These are phyloP conservation scores for Julus scanicus DNA, from an alignment of 2,888 invertebrate genomes.

Conservation along the genomic window DNA sequence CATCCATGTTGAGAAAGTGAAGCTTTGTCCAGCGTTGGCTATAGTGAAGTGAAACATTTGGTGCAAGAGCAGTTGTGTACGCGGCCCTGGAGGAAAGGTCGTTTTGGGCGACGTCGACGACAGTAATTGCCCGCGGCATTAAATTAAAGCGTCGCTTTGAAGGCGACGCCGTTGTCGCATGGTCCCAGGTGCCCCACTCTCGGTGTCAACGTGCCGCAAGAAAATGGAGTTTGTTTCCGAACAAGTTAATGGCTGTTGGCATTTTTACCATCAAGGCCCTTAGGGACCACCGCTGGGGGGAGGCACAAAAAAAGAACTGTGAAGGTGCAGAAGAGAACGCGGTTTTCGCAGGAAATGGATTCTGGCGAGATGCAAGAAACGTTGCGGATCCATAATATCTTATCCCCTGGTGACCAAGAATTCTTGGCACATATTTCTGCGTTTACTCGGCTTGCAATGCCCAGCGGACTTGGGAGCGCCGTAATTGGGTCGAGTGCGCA, in stretches of 20 bases:
- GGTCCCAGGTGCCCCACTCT: slow-evolving; percentile 26
- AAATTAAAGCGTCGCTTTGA: slow-evolving; percentile 43
- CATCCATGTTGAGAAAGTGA: no score
- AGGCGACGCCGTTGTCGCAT: slow-evolving; percentile 12
- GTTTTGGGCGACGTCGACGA: background rate
- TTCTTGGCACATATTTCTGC: slow-evolving; percentile 1
- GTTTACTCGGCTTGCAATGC: background rate
- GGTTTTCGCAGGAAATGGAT: slow-evolving; percentile 38
- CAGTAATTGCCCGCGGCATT: background rate
- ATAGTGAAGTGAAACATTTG: no score
- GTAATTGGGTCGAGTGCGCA: slow-evolving; percentile 26
- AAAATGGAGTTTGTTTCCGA: slow-evolving; percentile 45
- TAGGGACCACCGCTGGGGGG: background rate
- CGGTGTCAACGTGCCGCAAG: slow-evolving; percentile 43
- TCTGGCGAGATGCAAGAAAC: slow-evolving; percentile 14
- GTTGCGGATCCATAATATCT: background rate
- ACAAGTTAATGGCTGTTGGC: slow-evolving; percentile 43
- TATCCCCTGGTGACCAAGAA: background rate
- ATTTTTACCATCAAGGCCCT: background rate
- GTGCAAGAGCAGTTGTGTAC: background rate
- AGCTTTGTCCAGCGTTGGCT: no score
- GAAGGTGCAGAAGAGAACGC: background rate
- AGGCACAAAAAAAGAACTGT: background rate
- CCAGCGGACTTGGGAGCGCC: background rate
- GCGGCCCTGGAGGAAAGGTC: background rate